A percentile compares a stretch with the other conserved stretches of the same genome.
Conservation (phyloP, 2,797 vertebrate species). For the Gobionotothen gibberifrons region DNA sequence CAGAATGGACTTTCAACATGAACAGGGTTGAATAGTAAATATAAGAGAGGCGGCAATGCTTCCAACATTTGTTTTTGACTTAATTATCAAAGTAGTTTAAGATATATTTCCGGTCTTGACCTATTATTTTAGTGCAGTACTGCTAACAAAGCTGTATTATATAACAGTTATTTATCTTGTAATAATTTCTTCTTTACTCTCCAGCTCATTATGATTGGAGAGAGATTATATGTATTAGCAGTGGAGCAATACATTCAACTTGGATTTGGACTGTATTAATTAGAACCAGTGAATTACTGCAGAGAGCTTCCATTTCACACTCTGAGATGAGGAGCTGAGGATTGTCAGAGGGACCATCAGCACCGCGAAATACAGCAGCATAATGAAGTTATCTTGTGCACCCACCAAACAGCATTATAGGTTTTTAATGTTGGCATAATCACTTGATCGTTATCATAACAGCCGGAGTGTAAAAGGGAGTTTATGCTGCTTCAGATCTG, state of each 20-base stretch:
- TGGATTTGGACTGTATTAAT: conserved; percentile 59
- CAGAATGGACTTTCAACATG: too few species aligned
- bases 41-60: too few species aligned
- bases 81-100: neutral
- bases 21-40: too few species aligned
- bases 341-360: conserved; percentile 27
- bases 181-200: conserved; percentile 19
- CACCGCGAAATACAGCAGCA: conserved; percentile 24
- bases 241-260: conserved; percentile 33
- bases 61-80: neutral
- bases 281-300: conserved; percentile 37
- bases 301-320: conserved; percentile 25
- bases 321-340: conserved; percentile 15
- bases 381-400: conserved; percentile 49
- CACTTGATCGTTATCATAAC: conserved; percentile 43
- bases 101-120: too few species aligned
- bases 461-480: conserved; percentile 22
- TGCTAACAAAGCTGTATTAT: neutral
- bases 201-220: conserved; percentile 28
- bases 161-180: neutral
- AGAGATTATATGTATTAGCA: conserved; percentile 36
- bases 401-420: conserved; percentile 40
- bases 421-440: conserved; percentile 64
- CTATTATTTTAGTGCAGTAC: neutral
- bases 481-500: conserved; percentile 17